Conservation (phyloP, 2,113 vertebrate genomes). For the Oncorhynchus tshawytscha region DNA sequence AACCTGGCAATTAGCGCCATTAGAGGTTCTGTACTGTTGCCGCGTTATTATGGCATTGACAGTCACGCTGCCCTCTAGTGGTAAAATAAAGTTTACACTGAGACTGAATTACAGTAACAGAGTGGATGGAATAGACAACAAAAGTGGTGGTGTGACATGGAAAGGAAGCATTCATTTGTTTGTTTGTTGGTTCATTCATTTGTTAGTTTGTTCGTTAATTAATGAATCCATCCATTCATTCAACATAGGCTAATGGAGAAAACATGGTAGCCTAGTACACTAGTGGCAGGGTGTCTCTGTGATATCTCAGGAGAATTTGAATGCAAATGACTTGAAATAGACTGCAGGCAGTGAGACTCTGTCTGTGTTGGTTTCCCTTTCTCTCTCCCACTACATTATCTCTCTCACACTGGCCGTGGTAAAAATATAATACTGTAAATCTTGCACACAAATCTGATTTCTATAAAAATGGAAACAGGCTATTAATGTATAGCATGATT, state of each 20-base stretch:
- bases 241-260: background rate
- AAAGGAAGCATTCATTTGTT: too few relatives aligned
- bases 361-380: constrained; percentile 27
- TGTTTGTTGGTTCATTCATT: too few relatives aligned
- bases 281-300: background rate
- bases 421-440: constrained; percentile 53
- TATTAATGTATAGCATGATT: constrained; percentile 59
- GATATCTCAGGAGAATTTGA: constrained; percentile 14
- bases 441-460: constrained; percentile 50
- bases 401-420: constrained; percentile 21
- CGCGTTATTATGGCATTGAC: constrained; percentile 13
- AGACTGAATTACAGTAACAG: background rate
- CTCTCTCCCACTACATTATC: background rate
- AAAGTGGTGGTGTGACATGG: too few relatives aligned
- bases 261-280: background rate
- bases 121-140: too few relatives aligned
- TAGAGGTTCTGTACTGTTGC: constrained; percentile 5
- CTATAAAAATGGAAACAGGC: constrained; percentile 47
- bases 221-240: too few relatives aligned
- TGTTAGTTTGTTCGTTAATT: too few relatives aligned
- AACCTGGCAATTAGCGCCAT: constrained; percentile 15
- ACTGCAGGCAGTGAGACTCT: constrained; percentile 14
- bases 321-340: constrained; percentile 27
- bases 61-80: constrained; percentile 64
- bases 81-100: constrained; percentile 35